Base-by-base conservation (phyloP, 2,888 invertebrate genomes). In the Eutolmus rufibarbis region DNA sequence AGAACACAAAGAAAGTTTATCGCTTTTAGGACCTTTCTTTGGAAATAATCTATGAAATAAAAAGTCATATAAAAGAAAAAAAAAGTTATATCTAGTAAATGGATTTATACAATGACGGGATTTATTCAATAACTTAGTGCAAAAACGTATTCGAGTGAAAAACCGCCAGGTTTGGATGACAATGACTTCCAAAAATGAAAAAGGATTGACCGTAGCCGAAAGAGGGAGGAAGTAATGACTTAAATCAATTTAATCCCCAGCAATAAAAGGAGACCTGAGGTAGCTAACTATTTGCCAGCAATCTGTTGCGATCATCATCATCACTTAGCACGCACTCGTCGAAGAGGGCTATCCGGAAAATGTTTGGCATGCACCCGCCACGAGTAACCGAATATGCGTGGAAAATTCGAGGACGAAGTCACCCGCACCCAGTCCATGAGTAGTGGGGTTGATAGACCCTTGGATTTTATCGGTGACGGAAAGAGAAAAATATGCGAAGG, bases 251-350 rank as follows among this genome's bases (percentile, higher is more conserved):
- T 86, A 86, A 86, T 86, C 66, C 78, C 23, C 51, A 31, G 23
- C 86, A 87, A 87, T 87, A 46, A 82, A 81, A 37, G 19, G 77
- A 81, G 74, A 78, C 85, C 56, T 51, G 74, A 85, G 51, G 78
- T 57, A 23, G 31, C 77, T 74, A 57, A 57, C 78, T 88, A 82
- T 85, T 87, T 88, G 81, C 86, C 51, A 84, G 82, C 88, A 88
- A 88, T 87, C 88, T 87, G 88, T 88, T 88, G 87, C 86, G 82
- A 87, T 87, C 79, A 87, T 87, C 82, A 87, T 78, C 84, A 87
- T 79, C 74, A 85, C 85, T 88, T 86, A 56, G 78, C 86, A 86
- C 82, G 86, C 78, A 86, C 66, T 82, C 77, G 23, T 19, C 3
- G 28, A 12, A 57, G 66, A 66, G 57, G 40, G 37, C 40, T 86